Evolutionary conservation across 2,113 vertebrate species (phyloP).

Genomic region (Polyodon spathula): DNA sequence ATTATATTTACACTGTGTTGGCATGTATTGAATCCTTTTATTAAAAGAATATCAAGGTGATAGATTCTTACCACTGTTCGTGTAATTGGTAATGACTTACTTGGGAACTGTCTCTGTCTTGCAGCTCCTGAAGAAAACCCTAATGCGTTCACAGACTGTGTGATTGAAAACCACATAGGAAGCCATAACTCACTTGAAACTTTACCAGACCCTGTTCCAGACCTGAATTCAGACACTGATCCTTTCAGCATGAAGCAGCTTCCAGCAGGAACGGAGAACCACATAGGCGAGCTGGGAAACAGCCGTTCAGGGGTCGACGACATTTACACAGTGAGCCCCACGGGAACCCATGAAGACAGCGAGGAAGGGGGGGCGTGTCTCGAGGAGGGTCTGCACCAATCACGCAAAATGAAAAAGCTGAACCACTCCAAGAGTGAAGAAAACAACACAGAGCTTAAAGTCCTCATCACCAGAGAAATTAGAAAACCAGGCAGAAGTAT

Average conservation of each 20-base stretch:
- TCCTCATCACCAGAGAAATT: slow-evolving; percentile 88
- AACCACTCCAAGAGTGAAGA: slow-evolving; percentile 65
- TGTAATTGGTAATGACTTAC: too few relatives aligned
- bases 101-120: slow-evolving; percentile 5
- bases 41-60: too few relatives aligned
- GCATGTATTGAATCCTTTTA: too few relatives aligned
- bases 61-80: too few relatives aligned
- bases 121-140: slow-evolving; percentile 57
- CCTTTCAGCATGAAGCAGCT: slow-evolving; percentile 35
- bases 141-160: slow-evolving; percentile 35
- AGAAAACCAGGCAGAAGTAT: slow-evolving; percentile 87
- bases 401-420: slow-evolving; percentile 65
- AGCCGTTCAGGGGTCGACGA: slow-evolving; percentile 38
- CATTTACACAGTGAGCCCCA: too few relatives aligned
- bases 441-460: slow-evolving; percentile 77
- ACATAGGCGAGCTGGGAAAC: slow-evolving; percentile 40
- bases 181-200: slow-evolving; percentile 54
- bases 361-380: slow-evolving; percentile 41
- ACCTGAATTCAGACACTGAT: too few relatives aligned
- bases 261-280: slow-evolving; percentile 39
- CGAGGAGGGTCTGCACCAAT: slow-evolving; percentile 47
- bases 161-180: slow-evolving; percentile 68
- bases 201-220: slow-evolving; percentile 28
- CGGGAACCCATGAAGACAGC: slow-evolving; percentile 40
- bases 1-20: too few relatives aligned